Evolutionary conservation across 37 sponge, comb jelly and placozoan species (phyloP), one percentile per base, ranked within the genome.

Genomic region (Beroe ovata): DNA sequence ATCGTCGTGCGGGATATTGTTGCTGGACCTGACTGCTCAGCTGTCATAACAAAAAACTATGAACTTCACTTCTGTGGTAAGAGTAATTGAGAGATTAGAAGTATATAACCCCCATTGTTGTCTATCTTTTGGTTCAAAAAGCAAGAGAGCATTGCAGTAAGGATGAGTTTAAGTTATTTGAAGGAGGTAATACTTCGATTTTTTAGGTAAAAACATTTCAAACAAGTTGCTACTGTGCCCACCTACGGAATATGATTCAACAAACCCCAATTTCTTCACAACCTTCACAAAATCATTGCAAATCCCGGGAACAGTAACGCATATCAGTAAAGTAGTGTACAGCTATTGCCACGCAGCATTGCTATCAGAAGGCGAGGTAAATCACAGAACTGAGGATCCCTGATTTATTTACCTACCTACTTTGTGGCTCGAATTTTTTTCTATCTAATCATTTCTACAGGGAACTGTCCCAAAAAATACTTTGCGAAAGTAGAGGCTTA

Each of bases 21-120:
- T 1, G 84, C 84, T 20, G 84, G 84, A 0, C 84, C 84, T 3
- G 84, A 77, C 54, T 77, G 84, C 33, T 42, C 84, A 1, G 54
- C 54, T 25, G 23, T 77, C 47, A 4, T 77, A 1, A 77, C 84
- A 37, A 36, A 23, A 8, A n/a, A 30, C 38, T 19, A 77, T 40
- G 84, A 77, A 41, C 23, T 77, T 21, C 41, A 21, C 54, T 77
- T 42, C 22, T 66, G 69, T 66, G 69, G 69, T 66, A 30, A 66
- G 69, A n/a, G n/a, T n/a, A n/a, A n/a, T n/a, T n/a, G n/a, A n/a
- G n/a, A n/a, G n/a, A n/a, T n/a, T n/a, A n/a, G n/a, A n/a, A n/a
- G n/a, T n/a, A n/a, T n/a, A n/a, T n/a, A n/a, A n/a, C n/a, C n/a
- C n/a, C n/a, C n/a, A n/a, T n/a, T n/a, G n/a, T n/a, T n/a, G n/a